Base-by-base conservation (phyloP, 2,888 invertebrate genomes). In the Volucella zonaria region DNA sequence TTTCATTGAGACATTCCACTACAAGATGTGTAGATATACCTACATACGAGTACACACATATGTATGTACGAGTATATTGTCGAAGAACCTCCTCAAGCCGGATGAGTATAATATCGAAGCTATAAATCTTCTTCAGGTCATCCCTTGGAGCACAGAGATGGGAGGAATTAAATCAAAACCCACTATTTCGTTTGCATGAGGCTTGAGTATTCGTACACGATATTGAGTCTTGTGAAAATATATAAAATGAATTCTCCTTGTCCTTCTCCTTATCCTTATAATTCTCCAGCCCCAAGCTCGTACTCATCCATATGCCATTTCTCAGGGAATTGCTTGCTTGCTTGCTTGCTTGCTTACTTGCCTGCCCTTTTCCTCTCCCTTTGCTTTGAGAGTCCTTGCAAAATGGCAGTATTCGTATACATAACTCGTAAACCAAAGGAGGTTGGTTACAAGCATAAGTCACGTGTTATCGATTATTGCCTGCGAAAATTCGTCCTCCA, bases 391-490 rank as follows among this genome's bases (percentile, higher is more conserved):
- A 14, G 38, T 47, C 47, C 47, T 56, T 58, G 47, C 15, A 31
- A 47, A 10, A 58, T 42, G 47, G 68, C 40, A 59, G 54, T 61
- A 43, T 43, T 42, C 52, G 15, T 11, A 11, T 12, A 52, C 43
- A 68, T 52, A 54, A 40, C 56, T 68, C 71, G 61, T 40, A 71
- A 59, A 59, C 64, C 58, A 31, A 31, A 31, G 31, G 31, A 31
- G 6, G 31, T 31, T 31, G 31, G 31, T 31, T 31, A 79, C 62
- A 62, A 83, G 74, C 74, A 79, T 61, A 71, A 83, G 77, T 83
- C 83, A 83, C 75, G 83, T 83, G 83, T 66, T 80, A 83, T 83
- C 83, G 83, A 83, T 83, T 83, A 75, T 76, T 66, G 75, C 75
- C 70, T 80, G 83, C 74, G 80, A 74, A 74, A 71, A 67, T 73